Base-by-base conservation (phyloP, 2,797 vertebrate species). In the Girardinus metallicus region DNA sequence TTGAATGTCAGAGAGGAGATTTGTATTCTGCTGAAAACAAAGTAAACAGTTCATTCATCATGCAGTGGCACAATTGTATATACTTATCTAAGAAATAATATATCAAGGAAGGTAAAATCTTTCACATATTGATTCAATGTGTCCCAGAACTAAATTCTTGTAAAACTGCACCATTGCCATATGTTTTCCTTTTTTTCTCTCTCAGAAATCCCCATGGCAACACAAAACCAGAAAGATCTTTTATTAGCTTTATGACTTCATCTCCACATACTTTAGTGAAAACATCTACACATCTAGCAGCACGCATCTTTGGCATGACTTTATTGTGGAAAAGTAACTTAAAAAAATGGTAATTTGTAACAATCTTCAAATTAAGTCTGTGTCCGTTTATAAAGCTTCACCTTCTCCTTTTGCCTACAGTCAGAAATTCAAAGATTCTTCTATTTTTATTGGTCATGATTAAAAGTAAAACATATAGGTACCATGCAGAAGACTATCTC, bases 191-290 rank as follows among this genome's bases (percentile, higher is more conserved):
- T 51, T 57, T 79, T 77, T 80, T 71, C 8, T n/a, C 29, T 36
- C 74, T 79, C 80, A 86, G 74, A 93, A n/a, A 44, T 95, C 83
- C 79, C 93, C 92, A 95, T 95, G 93, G 94, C 91, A 95, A 95
- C 94, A 73, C 64, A 57, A 81, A 80, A 46, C 1, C 68, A 76
- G 79, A 80, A 84, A 85, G 72, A 89, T 88, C 84, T 90, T 88
- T 75, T 86, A 90, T 91, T 88, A 89, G 85, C 88, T 86, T 89
- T 71, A 8, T 39, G 64, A 79, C 78, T 86, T 83, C 64, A 79
- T 79, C 77, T 82, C 68, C 62, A 83, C 31, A 64, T 47, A 78
- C 75, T 79, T 75, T 83, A 74, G 47, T 70, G 53, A 79, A 82
- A 74, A 55, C 43, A 31, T 49, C 64, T 75, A 72, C 83, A 80